Evolutionary conservation across 1,140 invertebrate species (phyloP).

Genomic region (Drosophila sechellia): DNA sequence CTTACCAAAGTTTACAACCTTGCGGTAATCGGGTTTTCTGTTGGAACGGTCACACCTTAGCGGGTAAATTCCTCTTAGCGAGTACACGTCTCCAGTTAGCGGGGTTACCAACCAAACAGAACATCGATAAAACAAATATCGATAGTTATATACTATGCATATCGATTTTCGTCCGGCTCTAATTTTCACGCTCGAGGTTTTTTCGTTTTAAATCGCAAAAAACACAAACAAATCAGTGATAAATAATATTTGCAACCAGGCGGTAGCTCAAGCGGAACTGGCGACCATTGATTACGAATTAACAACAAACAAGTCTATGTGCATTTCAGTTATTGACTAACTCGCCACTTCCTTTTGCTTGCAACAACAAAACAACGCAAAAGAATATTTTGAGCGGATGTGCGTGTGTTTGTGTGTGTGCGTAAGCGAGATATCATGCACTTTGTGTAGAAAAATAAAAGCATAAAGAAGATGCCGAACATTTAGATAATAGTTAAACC

Average conservation of each 20-base stretch:
- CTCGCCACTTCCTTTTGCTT: background rate
- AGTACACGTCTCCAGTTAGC: background rate
- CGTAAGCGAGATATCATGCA: slow-evolving; percentile 19
- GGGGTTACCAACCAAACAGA: background rate
- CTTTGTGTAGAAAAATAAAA: slow-evolving; percentile 30
- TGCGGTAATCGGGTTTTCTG: background rate
- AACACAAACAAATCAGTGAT: slow-evolving; percentile 28
- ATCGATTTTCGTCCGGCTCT: background rate
- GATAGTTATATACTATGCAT: background rate
- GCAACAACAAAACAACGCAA: slow-evolving; percentile 17
- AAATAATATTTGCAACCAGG: slow-evolving; percentile 18
- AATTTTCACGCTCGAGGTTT: slow-evolving; percentile 7
- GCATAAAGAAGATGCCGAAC: slow-evolving; percentile 19
- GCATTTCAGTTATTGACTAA: background rate
- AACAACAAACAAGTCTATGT: slow-evolving; percentile 5
- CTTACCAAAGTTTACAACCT: background rate
- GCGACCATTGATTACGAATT: background rate
- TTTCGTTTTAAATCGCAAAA: slow-evolving; percentile 31
- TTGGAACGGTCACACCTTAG: background rate
- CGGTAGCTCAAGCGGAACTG: background rate
- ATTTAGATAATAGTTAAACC: slow-evolving; percentile 14
- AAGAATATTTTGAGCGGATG: slow-evolving; percentile 24
- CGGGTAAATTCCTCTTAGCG: background rate
- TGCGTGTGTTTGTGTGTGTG: slow-evolving; percentile 12
- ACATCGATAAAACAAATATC: background rate